Base-by-base conservation (phyloP, 2,888 invertebrate species). In the Ethmia dodecea region DNA sequence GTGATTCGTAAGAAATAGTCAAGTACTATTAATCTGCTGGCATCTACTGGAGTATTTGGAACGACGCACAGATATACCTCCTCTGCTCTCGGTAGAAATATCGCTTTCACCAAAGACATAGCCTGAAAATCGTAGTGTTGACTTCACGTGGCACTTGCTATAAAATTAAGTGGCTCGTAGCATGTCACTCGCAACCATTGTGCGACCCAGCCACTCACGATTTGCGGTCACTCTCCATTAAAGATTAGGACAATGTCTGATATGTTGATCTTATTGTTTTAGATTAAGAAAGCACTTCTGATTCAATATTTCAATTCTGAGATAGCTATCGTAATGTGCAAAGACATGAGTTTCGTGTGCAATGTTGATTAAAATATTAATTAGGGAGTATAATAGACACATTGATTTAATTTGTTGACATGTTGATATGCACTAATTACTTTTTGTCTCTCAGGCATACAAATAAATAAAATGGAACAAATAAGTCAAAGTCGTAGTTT, bases 261-360 rank as follows among this genome's bases (percentile, higher is more conserved):
- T 53, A 54, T 55, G 58, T 61, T 58, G 57, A 55, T 55, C 59
- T 64, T 61, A 57, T 65, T 54, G 44, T 61, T 55, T n/a, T n/a
- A n/a, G n/a, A n/a, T n/a, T n/a, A n/a, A n/a, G n/a, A n/a, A 54
- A 55, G 56, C 50, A 31, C 44, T 48, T 43, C 46, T 59, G 60
- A 60, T 57, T 60, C 57, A 64, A 58, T 66, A 60, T 50, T 55
- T 48, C 55, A 52, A 49, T 55, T 40, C 55, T 52, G 49, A 55
- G 65, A 65, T 66, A 42, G 33, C 28, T 53, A 67, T 63, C 62
- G 45, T 42, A 46, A 50, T 46, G 43, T 44, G 44, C 42, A 46
- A 37, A 47, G 45, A 50, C 51, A 40, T 48, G 40, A 44, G 26
- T 35, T 36, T 38, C 38, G 16, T 35, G 31, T 36, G 38, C 32